phyloP scores from a whole-genome alignment of 2,888 invertebrate genomes.

The Catocala fraxini region DNA sequence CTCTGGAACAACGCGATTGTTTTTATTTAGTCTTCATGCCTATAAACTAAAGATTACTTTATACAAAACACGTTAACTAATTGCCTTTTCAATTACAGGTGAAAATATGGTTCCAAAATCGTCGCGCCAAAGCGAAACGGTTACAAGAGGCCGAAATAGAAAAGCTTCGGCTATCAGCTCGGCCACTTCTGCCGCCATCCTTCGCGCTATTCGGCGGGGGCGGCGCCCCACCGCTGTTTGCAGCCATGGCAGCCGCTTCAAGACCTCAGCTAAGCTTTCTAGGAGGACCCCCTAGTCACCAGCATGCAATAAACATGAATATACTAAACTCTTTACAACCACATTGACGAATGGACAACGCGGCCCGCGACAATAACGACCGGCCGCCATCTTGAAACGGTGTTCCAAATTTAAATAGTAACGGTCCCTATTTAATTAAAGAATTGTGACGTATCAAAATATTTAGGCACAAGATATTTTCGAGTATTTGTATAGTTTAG shows the following conservation, averaged over 20 bases:
- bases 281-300: slow-evolving; percentile 85
- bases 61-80: slow-evolving; percentile 1
- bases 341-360: slow-evolving; percentile 85
- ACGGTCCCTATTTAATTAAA: slow-evolving; percentile 36
- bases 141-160: slow-evolving; percentile 98
- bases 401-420: slow-evolving; percentile 48
- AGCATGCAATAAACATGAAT: slow-evolving; percentile 87
- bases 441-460: background rate
- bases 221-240: slow-evolving; percentile 90
- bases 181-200: slow-evolving; percentile 92
- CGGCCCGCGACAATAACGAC: slow-evolving; percentile 66
- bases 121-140: slow-evolving; percentile 98
- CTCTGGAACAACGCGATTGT: too few relatives aligned
- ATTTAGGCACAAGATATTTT: too few relatives aligned
- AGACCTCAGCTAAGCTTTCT: slow-evolving; percentile 88
- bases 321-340: slow-evolving; percentile 87
- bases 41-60: too few relatives aligned
- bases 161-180: slow-evolving; percentile 94
- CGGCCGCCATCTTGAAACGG: slow-evolving; percentile 68
- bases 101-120: slow-evolving; percentile 97
- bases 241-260: slow-evolving; percentile 89
- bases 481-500: too few relatives aligned
- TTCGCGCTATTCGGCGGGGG: slow-evolving; percentile 91
- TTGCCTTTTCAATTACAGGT: slow-evolving; percentile 85
- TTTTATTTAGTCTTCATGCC: too few relatives aligned